These are phyloP conservation scores for Rhineura floridana DNA, from an alignment of 2,113 vertebrate species.

Conservation along the genomic window DNA sequence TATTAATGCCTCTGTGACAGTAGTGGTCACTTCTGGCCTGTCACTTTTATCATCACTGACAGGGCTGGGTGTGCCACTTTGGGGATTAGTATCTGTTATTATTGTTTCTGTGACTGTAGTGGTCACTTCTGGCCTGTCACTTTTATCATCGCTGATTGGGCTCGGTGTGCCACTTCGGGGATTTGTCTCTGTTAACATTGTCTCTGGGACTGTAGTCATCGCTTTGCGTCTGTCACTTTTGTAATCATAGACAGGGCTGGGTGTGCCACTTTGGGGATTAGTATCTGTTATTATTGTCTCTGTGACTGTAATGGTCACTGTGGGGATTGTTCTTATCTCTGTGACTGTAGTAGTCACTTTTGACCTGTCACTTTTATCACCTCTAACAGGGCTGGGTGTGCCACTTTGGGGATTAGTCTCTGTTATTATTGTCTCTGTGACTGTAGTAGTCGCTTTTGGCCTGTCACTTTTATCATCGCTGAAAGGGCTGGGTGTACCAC, in stretches of 20 bases:
- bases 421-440: background rate
- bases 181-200: background rate
- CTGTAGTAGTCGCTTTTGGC: background rate
- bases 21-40: background rate
- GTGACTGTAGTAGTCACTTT: background rate
- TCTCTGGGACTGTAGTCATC: background rate
- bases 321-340: background rate
- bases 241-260: background rate
- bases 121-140: no score
- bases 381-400: background rate
- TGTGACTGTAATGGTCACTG: background rate
- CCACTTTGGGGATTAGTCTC: background rate
- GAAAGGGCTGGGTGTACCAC: background rate
- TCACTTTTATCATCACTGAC: background rate
- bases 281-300: background rate
- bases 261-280: background rate
- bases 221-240: background rate
- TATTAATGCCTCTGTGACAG: background rate
- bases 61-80: background rate
- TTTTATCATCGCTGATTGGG: background rate
- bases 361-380: conserved; percentile 2
- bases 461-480: background rate
- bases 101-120: no score
- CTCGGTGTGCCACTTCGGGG: background rate
- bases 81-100: background rate